Base-by-base conservation (phyloP, 2,797 vertebrate species). In the Pristis pectinata region DNA sequence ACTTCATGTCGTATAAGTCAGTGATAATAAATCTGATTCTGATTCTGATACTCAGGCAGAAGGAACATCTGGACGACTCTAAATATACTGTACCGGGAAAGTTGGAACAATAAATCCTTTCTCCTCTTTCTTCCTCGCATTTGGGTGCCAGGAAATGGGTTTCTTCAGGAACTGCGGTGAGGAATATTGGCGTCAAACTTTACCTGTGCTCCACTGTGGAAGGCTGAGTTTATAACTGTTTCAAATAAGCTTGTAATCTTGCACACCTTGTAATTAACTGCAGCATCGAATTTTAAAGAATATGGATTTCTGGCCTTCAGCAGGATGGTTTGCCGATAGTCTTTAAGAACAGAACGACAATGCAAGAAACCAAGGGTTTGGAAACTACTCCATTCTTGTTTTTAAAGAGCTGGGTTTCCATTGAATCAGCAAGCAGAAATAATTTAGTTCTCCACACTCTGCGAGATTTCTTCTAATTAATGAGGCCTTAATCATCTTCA, bases 401-500 rank as follows among this genome's bases (percentile, higher is more conserved):
- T 85, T 85, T 85, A 85, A 85, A 30, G 56, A 85, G 27, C 82
- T 34, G 27, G 2, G 22, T 44, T 92, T 41, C 61, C 89, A 70
- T 70, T 67, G 37, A 92, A 64, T 53, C n/a, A 67, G 34, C n/a
- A 27, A 92, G 37, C 61, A 6, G 92, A 67, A 67, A 92, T 92
- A 92, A 92, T 92, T 70, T 24, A 92, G 67, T 67, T 37, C 61
- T n/a, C 17, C 89, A 3, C 3, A 61, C 61, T 92, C n/a, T 24
- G 89, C 37, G n/a, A 4, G 53, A 70, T 19, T 64, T 56, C 82
- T 67, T 67, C 61, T 92, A 92, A 92, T 92, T 92, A 92, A 64
- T 92, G n/a, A 92, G 89, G 41, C 17, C 59, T 64, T 67, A 92
- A 19, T 41, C 67, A 41, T 41, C 61, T 41, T 92, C n/a, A 92